Percentiles rank a stretch among this genome's conserved stretches.
These are phyloP conservation scores for Mormyrus iriodes DNA, from an alignment of 2,113 vertebrate genomes.

Conservation along the genomic window DNA sequence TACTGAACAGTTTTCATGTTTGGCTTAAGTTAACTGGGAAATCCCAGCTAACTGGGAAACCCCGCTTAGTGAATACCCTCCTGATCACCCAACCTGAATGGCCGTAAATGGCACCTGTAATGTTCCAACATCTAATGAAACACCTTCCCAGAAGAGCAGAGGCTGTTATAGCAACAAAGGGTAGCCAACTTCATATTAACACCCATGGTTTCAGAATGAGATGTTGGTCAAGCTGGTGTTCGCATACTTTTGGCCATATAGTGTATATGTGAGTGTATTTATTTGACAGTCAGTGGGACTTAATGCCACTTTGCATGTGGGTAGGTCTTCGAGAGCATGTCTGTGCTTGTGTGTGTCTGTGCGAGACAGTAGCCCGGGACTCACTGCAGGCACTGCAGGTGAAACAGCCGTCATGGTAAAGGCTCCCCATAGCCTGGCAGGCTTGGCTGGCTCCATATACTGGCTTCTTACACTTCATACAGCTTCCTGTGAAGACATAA, in stretches of 20 bases:
- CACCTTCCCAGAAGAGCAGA: neutral
- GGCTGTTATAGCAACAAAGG: neutral
- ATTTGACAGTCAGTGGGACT: neutral
- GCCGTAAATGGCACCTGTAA: neutral
- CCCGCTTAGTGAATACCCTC: neutral
- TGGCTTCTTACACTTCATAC: conserved; percentile 83
- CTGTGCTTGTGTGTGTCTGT: neutral
- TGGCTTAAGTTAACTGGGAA: neutral
- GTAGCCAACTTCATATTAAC: neutral
- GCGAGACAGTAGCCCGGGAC: conserved; percentile 46
- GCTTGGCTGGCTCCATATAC: conserved; percentile 87
- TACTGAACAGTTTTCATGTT: too few relatives aligned
- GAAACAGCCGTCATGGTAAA: conserved; percentile 90
- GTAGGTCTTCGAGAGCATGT: neutral
- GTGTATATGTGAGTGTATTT: neutral
- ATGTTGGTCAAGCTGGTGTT: neutral
- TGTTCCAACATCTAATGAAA: neutral
- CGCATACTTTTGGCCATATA: neutral
- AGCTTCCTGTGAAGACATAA: conserved; percentile 65
- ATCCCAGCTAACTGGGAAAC: neutral
- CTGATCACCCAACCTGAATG: neutral
- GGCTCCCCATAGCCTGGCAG: conserved; percentile 94
- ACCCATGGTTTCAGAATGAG: neutral
- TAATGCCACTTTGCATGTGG: neutral
- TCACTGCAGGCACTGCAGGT: conserved; percentile 94